Percentiles rank a stretch among this genome's conserved stretches.
Conservation (phyloP, 2,797 vertebrate genomes). For the Benthosema pterotum region DNA sequence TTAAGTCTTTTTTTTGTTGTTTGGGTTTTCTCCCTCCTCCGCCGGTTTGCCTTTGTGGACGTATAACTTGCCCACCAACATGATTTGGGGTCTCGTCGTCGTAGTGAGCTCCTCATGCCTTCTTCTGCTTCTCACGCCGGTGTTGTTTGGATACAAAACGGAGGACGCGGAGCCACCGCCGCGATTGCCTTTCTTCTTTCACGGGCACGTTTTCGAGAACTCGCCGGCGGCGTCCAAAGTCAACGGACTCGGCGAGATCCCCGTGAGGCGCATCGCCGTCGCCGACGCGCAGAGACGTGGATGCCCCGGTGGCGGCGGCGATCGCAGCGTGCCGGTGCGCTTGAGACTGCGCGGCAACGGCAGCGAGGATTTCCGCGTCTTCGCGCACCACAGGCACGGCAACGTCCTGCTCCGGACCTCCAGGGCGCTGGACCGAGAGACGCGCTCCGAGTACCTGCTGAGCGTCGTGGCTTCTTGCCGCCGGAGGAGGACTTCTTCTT, state of each 20-base stretch:
- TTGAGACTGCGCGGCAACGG: constrained; percentile 84
- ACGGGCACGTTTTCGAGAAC: constrained; percentile 88
- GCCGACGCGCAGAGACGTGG: constrained; percentile 83
- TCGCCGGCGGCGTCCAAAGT: constrained; percentile 84
- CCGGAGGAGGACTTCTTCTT: no score
- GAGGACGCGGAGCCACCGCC: no score
- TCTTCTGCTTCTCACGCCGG: constrained; percentile 66
- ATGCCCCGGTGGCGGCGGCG: constrained; percentile 78
- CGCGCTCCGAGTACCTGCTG: constrained; percentile 79
- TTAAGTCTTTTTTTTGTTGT: constrained; percentile 34
- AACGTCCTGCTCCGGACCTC: constrained; percentile 83
- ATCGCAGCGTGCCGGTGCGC: no score
- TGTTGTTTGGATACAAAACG: constrained; percentile 66
- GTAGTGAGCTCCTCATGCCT: no score
- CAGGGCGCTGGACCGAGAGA: constrained; percentile 83
- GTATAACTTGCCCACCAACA: constrained; percentile 67
- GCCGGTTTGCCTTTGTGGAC: constrained; percentile 17
- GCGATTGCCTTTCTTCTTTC: constrained; percentile 81
- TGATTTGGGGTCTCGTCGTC: constrained; percentile 74
- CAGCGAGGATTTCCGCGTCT: constrained; percentile 81
- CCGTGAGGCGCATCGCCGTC: constrained; percentile 82
- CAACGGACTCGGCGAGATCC: constrained; percentile 81
- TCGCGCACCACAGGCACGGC: constrained; percentile 82
- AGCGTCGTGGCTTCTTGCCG: constrained; percentile 82
- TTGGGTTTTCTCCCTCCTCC: constrained; percentile 26